These are phyloP conservation scores for Cryptops parisi DNA, from an alignment of 2,888 invertebrate genomes.

Conservation along the genomic window DNA sequence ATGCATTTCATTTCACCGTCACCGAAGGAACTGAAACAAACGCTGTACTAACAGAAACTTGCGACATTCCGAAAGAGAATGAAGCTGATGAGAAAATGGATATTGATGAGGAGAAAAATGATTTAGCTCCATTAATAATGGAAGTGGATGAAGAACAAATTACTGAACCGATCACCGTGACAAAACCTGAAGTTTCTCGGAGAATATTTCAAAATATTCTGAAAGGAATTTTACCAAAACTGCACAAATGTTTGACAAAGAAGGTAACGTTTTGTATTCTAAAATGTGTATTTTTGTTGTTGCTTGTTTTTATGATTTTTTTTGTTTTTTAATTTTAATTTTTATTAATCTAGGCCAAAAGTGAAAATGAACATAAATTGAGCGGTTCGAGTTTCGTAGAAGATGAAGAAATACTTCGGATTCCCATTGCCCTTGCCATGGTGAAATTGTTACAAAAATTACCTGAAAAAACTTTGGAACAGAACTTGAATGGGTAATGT, in stretches of 20 bases:
- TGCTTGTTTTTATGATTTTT: neutral
- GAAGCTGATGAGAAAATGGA: neutral
- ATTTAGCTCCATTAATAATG: slow-evolving; percentile 5
- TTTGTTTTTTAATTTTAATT: neutral
- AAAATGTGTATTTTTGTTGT: neutral
- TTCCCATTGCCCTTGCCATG: slow-evolving; percentile 83
- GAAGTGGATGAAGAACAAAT: slow-evolving; percentile 18
- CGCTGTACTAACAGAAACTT: neutral
- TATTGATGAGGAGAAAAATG: slow-evolving; percentile 21
- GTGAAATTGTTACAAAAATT: slow-evolving; percentile 80
- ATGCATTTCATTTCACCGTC: slow-evolving; percentile 84
- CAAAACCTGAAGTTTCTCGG: neutral
- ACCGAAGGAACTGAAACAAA: slow-evolving; percentile 10
- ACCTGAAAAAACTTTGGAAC: slow-evolving; percentile 56
- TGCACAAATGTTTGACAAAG: slow-evolving; percentile 52
- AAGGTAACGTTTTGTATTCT: slow-evolving; percentile 24
- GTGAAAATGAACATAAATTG: slow-evolving; percentile 48
- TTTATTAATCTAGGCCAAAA: neutral
- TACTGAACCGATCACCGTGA: neutral
- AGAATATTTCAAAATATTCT: slow-evolving; percentile 55
- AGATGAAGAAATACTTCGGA: slow-evolving; percentile 67
- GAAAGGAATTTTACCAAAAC: slow-evolving; percentile 57
- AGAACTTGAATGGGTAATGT: slow-evolving; percentile 64
- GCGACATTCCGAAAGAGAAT: neutral
- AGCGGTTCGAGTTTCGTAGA: slow-evolving; percentile 26